Evolutionary conservation across 2,797 vertebrate species (phyloP).

Genomic region (Lacerta bilineata): DNA sequence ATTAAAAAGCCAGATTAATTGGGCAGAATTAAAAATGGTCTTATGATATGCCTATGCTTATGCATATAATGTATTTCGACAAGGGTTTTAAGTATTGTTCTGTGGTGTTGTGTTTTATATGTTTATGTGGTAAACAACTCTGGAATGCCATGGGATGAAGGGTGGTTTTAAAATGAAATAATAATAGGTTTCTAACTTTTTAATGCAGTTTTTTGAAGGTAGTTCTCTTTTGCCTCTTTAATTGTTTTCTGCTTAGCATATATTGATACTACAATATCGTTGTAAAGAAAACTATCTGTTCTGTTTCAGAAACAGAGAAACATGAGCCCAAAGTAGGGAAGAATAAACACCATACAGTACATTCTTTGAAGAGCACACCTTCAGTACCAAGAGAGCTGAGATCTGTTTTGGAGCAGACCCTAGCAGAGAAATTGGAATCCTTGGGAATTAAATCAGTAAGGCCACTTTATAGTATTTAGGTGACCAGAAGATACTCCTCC

Average conservation of each 20-base stretch:
- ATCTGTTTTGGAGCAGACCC: conserved; percentile 77
- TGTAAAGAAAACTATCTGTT: conserved; percentile 44
- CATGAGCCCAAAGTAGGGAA: conserved; percentile 67
- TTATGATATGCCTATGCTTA: conserved; percentile 1
- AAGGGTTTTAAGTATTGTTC: too few species aligned
- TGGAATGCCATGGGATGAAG: too few species aligned
- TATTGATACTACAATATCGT: conserved; percentile 8
- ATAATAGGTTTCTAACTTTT: not conserved
- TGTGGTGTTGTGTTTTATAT: too few species aligned
- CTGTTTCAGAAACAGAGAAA: conserved; percentile 80
- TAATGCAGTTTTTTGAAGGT: conserved; percentile 24
- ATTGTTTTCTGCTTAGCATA: not conserved
- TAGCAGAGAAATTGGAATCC: conserved; percentile 80
- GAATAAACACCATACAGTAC: conserved; percentile 72
- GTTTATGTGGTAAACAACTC: too few species aligned
- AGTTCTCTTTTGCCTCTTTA: conserved; percentile 53
- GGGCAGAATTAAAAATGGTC: not conserved
- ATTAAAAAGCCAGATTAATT: not conserved
- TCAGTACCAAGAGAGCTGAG: conserved; percentile 78
- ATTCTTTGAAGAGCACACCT: conserved; percentile 75
- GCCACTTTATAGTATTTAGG: conserved; percentile 47
- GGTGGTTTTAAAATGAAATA: too few species aligned
- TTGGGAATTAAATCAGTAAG: conserved; percentile 82
- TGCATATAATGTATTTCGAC: too few species aligned
- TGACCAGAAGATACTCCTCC: not conserved